These are phyloP conservation scores for Syngnathus scovelli DNA, from an alignment of 2,113 vertebrate genomes.

Conservation along the genomic window DNA sequence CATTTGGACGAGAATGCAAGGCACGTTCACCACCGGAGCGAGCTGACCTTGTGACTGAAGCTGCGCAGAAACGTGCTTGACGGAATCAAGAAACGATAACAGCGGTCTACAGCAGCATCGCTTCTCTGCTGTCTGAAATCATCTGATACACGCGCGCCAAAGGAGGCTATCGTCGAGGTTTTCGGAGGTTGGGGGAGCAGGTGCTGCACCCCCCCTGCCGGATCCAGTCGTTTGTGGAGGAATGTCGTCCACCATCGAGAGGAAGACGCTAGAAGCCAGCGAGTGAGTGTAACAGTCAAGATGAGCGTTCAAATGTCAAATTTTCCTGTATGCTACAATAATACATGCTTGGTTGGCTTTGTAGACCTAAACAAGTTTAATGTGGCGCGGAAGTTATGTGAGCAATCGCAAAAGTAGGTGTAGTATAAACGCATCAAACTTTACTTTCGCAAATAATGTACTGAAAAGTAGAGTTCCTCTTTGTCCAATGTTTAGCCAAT, in stretches of 20 bases:
- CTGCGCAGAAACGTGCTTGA: slow-evolving; percentile 16
- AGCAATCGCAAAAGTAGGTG: neutral
- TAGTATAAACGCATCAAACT: neutral
- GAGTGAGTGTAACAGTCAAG: slow-evolving; percentile 78
- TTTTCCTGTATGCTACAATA: neutral
- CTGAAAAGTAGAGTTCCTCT: neutral
- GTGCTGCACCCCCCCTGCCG: slow-evolving; percentile 36
- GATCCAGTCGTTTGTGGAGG: slow-evolving; percentile 40
- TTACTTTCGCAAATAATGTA: neutral
- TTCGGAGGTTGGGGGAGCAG: slow-evolving; percentile 34
- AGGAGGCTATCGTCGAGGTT: neutral
- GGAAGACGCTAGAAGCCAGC: slow-evolving; percentile 88
- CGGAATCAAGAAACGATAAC: slow-evolving; percentile 50
- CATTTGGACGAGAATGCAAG: slow-evolving; percentile 25
- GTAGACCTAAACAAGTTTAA: neutral
- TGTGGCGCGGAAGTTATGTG: neutral
- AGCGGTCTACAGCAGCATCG: slow-evolving; percentile 42
- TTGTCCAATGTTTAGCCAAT: neutral
- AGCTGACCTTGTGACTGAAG: slow-evolving; percentile 5
- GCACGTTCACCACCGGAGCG: neutral
- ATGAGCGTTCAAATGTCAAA: neutral
- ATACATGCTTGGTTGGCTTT: neutral
- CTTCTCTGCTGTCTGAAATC: slow-evolving; percentile 9
- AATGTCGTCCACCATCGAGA: slow-evolving; percentile 93
- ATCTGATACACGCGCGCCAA: neutral